phyloP scores from a whole-genome alignment of 2,797 vertebrate genomes.

The Anolis apletophallus region DNA sequence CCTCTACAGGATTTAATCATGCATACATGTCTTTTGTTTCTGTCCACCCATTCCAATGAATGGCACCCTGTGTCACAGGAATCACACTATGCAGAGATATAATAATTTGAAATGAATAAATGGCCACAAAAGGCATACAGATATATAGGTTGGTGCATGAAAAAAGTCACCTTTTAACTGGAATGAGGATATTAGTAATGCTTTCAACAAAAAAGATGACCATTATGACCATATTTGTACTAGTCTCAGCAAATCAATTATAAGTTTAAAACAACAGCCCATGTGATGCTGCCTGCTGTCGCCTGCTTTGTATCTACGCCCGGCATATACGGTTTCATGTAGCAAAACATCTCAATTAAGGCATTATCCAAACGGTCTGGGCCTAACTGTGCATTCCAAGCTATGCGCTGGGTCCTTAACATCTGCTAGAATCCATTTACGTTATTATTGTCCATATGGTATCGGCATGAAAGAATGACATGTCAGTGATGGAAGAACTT shows the following conservation, averaged over 20 bases:
- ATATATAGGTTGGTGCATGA: neutral
- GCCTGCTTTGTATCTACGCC: neutral
- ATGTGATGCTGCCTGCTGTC: conserved; percentile 35
- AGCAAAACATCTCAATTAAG: conserved; percentile 43
- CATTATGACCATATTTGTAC: neutral
- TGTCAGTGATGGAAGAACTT: conserved; percentile 56
- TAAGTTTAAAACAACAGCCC: conserved; percentile 11
- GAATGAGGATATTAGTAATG: neutral
- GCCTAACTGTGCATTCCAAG: conserved; percentile 52
- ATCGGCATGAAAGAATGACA: conserved; percentile 49
- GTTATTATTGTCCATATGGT: conserved; percentile 67
- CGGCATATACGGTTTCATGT: conserved; percentile 19
- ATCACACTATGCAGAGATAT: neutral
- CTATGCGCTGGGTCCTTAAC: conserved; percentile 44
- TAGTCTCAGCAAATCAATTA: conserved; percentile 32
- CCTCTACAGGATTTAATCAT: neutral
- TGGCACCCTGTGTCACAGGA: neutral
- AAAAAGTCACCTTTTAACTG: neutral
- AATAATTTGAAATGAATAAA: neutral
- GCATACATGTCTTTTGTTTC: neutral
- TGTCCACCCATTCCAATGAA: neutral
- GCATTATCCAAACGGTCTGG: conserved; percentile 36
- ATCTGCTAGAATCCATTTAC: conserved; percentile 65
- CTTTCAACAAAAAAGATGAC: rapidly evolving
- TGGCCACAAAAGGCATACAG: neutral